A percentile compares a stretch with the other conserved stretches of the same genome.
These are phyloP conservation scores for Dendrolimus punctatus DNA, from an alignment of 1,140 invertebrate species.

Conservation along the genomic window DNA sequence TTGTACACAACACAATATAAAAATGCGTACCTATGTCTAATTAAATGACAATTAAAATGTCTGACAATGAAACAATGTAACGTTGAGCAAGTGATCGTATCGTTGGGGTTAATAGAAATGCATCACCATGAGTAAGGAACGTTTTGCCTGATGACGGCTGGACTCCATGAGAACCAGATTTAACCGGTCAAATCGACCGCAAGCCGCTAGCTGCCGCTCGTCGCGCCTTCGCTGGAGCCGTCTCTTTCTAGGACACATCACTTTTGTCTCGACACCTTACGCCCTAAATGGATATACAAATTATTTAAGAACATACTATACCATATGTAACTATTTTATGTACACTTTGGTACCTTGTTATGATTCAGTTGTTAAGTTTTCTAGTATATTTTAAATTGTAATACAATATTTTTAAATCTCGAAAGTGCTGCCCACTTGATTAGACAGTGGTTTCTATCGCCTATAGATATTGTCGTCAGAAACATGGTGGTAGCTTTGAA, in stretches of 20 bases:
- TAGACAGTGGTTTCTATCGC: no score
- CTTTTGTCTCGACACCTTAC: conserved; percentile 23
- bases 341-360: neutral
- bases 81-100: conserved; percentile 15
- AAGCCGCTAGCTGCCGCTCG: conserved; percentile 12
- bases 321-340: neutral
- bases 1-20: no score
- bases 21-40: neutral
- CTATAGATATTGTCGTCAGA: no score
- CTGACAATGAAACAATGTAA: neutral
- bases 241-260: conserved; percentile 28
- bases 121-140: conserved; percentile 24
- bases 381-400: no score
- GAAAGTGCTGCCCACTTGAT: no score
- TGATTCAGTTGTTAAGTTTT: neutral
- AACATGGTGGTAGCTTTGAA: no score
- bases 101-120: conserved; percentile 38
- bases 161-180: conserved; percentile 14
- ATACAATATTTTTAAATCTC: no score
- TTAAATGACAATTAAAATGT: conserved; percentile 7
- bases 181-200: conserved; percentile 22
- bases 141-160: conserved; percentile 8
- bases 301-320: conserved; percentile 11
- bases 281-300: conserved; percentile 40
- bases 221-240: conserved; percentile 8